Percentiles rank a stretch among this genome's conserved stretches.
Conservation (phyloP, 2,113 vertebrate genomes). For the Heterochromis multidens region DNA sequence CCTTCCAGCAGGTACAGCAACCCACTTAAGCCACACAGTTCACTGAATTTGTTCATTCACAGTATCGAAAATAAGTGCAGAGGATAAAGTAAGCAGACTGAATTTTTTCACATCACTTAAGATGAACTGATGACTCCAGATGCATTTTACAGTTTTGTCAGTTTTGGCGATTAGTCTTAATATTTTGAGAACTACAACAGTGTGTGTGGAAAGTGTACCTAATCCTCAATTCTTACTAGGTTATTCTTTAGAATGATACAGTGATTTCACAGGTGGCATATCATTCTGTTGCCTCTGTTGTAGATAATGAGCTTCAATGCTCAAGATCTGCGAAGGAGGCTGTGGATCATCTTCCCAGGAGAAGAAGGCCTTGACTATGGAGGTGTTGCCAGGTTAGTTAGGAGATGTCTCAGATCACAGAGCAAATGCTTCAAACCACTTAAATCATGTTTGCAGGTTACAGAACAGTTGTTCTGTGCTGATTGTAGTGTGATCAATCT, state of each 20-base stretch:
- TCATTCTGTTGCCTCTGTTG: background rate
- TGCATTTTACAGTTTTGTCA: background rate
- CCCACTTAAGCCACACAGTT: background rate
- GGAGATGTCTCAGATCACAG: background rate
- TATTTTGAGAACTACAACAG: no score
- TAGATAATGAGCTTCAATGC: constrained; percentile 98
- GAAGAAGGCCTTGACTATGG: constrained; percentile 99
- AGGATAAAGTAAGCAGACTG: background rate
- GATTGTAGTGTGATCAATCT: background rate
- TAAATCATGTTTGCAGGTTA: background rate
- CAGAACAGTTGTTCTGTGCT: background rate
- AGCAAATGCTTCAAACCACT: background rate
- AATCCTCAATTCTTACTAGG: background rate
- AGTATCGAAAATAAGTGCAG: background rate
- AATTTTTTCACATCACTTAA: background rate
- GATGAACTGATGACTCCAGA: background rate
- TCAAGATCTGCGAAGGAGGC: constrained; percentile 90
- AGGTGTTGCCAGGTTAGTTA: constrained; percentile 87
- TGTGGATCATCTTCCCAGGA: constrained; percentile 98
- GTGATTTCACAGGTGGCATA: background rate
- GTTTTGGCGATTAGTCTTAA: no score
- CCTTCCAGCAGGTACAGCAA: constrained; percentile 90
- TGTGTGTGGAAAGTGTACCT: no score
- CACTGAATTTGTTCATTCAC: background rate
- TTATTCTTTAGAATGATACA: background rate